Conservation (phyloP, 2,888 invertebrate genomes). For the Tachina grossa region DNA sequence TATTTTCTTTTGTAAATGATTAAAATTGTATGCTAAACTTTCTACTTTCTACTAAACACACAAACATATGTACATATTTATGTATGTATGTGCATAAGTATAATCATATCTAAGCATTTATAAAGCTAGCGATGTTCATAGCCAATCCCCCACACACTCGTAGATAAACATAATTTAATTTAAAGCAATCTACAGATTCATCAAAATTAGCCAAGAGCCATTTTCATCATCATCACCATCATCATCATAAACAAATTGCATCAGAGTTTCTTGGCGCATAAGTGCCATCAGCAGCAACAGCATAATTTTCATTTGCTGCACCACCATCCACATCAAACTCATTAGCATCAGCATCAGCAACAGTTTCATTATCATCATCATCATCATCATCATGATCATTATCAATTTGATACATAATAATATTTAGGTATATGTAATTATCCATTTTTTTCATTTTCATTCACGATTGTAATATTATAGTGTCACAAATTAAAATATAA, state of each 20-base stretch:
- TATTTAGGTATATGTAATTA: slow-evolving; percentile 32
- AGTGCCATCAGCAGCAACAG: neutral
- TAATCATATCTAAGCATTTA: too few relatives aligned
- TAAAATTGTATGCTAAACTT: too few relatives aligned
- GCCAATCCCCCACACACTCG: neutral
- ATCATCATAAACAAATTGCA: neutral
- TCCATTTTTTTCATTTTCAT: slow-evolving; percentile 23
- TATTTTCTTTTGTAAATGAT: too few relatives aligned
- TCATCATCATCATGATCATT: neutral
- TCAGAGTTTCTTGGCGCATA: slow-evolving; percentile 3
- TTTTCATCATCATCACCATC: neutral
- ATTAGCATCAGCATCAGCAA: neutral
- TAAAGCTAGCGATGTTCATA: neutral
- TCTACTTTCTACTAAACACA: too few relatives aligned
- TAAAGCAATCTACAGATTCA: neutral
- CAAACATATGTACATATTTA: too few relatives aligned
- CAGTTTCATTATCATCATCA: neutral
- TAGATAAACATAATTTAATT: neutral
- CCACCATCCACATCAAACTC: neutral
- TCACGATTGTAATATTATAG: neutral
- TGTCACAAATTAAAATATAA: neutral
- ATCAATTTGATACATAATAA: slow-evolving; percentile 25
- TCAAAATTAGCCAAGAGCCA: slow-evolving; percentile 36
- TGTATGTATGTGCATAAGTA: too few relatives aligned
- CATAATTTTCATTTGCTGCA: neutral